Percentiles rank a stretch among this genome's conserved stretches.
Evolutionary conservation across 1,140 invertebrate species (phyloP).

Genomic region (Drosophila tropicalis): DNA sequence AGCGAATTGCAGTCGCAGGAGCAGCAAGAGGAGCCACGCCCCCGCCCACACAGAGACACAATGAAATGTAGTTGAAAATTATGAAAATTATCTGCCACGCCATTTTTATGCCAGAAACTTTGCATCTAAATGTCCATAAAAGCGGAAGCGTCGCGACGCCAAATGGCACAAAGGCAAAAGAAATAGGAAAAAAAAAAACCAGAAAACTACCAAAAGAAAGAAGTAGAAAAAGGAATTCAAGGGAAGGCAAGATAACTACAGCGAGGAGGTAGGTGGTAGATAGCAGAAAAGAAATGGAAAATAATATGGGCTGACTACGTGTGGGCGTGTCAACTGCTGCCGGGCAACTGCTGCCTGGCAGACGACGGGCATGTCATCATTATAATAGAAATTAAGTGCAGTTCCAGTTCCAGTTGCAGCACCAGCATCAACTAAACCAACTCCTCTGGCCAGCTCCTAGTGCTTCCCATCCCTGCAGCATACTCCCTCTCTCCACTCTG

Average conservation of each 20-base stretch:
- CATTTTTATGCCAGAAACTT: slow-evolving; percentile 80
- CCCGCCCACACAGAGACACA: slow-evolving; percentile 59
- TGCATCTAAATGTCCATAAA: slow-evolving; percentile 80
- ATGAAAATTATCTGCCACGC: slow-evolving; percentile 78
- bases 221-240: slow-evolving; percentile 10
- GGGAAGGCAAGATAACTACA: slow-evolving; percentile 16
- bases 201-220: not conserved
- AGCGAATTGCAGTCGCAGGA: slow-evolving; percentile 23
- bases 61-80: slow-evolving; percentile 80
- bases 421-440: slow-evolving; percentile 16
- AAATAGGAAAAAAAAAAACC: slow-evolving; percentile 10
- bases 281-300: slow-evolving; percentile 21
- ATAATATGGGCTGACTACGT: slow-evolving; percentile 47
- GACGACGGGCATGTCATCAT: slow-evolving; percentile 62
- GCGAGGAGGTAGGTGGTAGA: slow-evolving; percentile 10
- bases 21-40: slow-evolving; percentile 21
- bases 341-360: slow-evolving; percentile 38
- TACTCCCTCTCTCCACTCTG: not conserved
- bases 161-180: slow-evolving; percentile 34
- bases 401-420: slow-evolving; percentile 30
- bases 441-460: slow-evolving; percentile 24
- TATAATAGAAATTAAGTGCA: slow-evolving; percentile 71
- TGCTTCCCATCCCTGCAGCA: not conserved
- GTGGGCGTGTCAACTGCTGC: slow-evolving; percentile 48
- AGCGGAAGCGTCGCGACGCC: slow-evolving; percentile 61